A percentile compares a stretch with the other conserved stretches of the same genome.
phyloP scores from a whole-genome alignment of 2,113 vertebrate genomes.

The Sula dactylatra region DNA sequence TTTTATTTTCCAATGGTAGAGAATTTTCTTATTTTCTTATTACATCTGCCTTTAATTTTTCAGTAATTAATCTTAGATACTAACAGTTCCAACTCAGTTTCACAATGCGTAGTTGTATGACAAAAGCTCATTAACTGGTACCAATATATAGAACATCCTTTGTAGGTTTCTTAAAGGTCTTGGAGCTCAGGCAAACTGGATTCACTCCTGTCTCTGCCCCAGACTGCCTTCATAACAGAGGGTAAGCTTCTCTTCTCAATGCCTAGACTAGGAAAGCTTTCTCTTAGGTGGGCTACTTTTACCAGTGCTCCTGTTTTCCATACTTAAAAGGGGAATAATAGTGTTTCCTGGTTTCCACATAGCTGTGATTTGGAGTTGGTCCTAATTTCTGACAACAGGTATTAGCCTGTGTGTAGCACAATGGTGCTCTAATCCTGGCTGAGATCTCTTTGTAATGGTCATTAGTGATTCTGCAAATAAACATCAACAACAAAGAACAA shows the following conservation, averaged over 20 bases:
- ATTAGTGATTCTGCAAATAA: not conserved
- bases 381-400: not conserved
- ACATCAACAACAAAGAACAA: not conserved
- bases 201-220: not conserved
- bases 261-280: not conserved
- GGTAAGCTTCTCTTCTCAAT: not conserved
- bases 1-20: not conserved
- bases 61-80: not conserved
- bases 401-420: not conserved
- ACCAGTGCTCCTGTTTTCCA: not conserved
- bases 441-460: not conserved
- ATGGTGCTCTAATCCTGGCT: not conserved
- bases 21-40: not conserved
- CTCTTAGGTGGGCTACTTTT: not conserved
- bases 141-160: not conserved
- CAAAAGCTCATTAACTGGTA: not conserved
- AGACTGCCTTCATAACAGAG: not conserved
- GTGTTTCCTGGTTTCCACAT: not conserved
- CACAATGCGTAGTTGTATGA: not conserved
- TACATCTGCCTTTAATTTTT: not conserved
- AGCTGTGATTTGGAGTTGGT: not conserved
- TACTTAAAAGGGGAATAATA: not conserved
- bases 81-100: not conserved
- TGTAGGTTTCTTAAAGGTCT: not conserved
- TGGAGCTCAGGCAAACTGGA: not conserved